Evolutionary conservation across 2,113 vertebrate genomes (phyloP).

Genomic region (Pomatorhinus ruficollis): DNA sequence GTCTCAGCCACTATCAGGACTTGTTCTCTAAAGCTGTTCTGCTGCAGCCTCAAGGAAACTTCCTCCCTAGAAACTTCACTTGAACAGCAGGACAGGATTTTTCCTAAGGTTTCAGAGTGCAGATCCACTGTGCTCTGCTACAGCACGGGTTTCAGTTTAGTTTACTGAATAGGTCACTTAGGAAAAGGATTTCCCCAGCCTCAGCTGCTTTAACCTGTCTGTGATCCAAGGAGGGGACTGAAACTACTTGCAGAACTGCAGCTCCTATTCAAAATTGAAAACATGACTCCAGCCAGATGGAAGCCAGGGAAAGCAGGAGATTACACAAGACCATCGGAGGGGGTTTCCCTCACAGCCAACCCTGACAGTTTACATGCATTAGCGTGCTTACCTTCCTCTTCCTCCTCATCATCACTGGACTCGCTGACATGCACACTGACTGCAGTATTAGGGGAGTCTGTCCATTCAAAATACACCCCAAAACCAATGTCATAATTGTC

Average conservation of each 20-base stretch:
- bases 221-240: background rate
- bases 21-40: background rate
- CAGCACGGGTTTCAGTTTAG: accelerated
- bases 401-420: constrained; percentile 97
- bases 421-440: constrained; percentile 98
- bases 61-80: background rate
- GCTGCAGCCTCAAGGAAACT: background rate
- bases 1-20: background rate
- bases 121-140: background rate
- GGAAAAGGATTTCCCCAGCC: background rate
- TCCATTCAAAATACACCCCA: constrained; percentile 99
- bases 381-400: constrained; percentile 86
- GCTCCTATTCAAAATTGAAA: background rate
- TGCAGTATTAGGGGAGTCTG: constrained; percentile 90
- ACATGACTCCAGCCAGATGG: background rate
- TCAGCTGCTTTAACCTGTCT: background rate
- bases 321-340: background rate
- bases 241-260: background rate
- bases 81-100: background rate
- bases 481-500: constrained; percentile 99
- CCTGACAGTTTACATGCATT: background rate
- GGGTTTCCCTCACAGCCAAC: background rate
- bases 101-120: background rate
- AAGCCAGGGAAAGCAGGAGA: background rate
- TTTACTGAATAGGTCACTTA: background rate